A percentile compares a stretch with the other conserved stretches of the same genome.
Conservation (phyloP, 2,113 vertebrate genomes). For the Chascanopsetta lugubris region DNA sequence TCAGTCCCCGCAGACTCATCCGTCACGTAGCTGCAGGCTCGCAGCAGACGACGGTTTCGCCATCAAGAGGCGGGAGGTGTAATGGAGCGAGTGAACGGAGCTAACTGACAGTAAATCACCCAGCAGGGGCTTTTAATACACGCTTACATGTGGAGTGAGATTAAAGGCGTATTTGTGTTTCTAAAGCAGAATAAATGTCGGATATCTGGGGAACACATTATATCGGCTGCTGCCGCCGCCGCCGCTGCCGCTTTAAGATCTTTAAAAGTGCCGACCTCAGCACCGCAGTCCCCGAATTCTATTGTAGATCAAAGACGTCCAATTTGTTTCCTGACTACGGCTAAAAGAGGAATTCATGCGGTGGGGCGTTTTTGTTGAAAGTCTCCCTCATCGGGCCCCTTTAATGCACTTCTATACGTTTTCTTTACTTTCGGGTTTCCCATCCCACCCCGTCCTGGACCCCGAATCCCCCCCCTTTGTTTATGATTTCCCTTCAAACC, state of each 20-base stretch:
- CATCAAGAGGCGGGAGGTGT: conserved; percentile 44
- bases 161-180: neutral
- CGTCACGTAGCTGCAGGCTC: conserved; percentile 46
- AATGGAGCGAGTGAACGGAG: conserved; percentile 30
- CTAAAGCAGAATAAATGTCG: neutral
- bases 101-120: conserved; percentile 41
- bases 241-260: conserved; percentile 31
- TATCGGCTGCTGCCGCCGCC: no score
- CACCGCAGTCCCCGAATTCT: conserved; percentile 29
- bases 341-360: conserved; percentile 35
- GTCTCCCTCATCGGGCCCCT: conserved; percentile 23
- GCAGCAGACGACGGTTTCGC: conserved; percentile 44
- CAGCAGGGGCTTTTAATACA: conserved; percentile 15
- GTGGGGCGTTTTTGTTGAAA: conserved; percentile 23
- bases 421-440: conserved; percentile 46
- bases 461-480: conserved; percentile 55
- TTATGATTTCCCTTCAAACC: conserved; percentile 53
- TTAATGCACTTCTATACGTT: conserved; percentile 39
- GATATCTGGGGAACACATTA: conserved; percentile 54
- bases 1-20: conserved; percentile 36
- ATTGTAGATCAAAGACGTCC: conserved; percentile 28
- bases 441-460: conserved; percentile 52
- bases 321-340: conserved; percentile 29
- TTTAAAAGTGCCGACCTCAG: conserved; percentile 30
- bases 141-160: conserved; percentile 7